Evolutionary conservation across 2,797 vertebrate species (phyloP).

Genomic region (Sardinella longiceps): DNA sequence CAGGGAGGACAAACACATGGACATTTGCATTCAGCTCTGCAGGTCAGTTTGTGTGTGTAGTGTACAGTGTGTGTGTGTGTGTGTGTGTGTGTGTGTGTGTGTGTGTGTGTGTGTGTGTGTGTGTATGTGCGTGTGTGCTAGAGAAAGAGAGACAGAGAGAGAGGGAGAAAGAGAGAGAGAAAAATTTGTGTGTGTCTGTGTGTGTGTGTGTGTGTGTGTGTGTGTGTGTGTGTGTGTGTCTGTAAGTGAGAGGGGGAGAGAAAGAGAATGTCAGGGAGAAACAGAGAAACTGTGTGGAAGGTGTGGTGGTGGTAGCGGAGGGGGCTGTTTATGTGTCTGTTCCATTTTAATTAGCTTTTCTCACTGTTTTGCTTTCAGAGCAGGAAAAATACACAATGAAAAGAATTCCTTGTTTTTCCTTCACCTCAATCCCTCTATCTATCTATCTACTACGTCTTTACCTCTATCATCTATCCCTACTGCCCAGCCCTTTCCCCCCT

Average conservation of each 20-base stretch:
- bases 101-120: slow-evolving; percentile 33
- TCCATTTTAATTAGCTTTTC: background rate
- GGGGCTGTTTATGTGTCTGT: slow-evolving; percentile 6
- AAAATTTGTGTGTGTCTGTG: background rate
- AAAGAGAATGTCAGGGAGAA: background rate
- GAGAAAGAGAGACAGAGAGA: too few relatives aligned
- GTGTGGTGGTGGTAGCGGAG: background rate
- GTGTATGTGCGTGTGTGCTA: slow-evolving; percentile 27
- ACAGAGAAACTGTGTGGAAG: background rate
- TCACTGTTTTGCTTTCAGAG: background rate
- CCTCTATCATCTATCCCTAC: background rate
- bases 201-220: background rate
- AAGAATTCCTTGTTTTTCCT: background rate
- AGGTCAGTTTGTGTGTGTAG: background rate
- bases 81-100: slow-evolving; percentile 32
- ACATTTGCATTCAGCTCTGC: slow-evolving; percentile 58
- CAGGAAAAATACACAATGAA: background rate
- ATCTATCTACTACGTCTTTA: too few relatives aligned
- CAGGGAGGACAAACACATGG: slow-evolving; percentile 57
- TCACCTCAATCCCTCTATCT: background rate
- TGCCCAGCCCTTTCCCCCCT: background rate
- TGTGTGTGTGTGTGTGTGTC: background rate
- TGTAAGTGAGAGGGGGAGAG: background rate
- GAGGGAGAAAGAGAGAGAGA: too few relatives aligned
- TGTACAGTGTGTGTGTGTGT: slow-evolving; percentile 22